A percentile compares a stretch with the other conserved stretches of the same genome.
Evolutionary conservation across 2,797 vertebrate species (phyloP).

Genomic region (Rhodeus uyekii): DNA sequence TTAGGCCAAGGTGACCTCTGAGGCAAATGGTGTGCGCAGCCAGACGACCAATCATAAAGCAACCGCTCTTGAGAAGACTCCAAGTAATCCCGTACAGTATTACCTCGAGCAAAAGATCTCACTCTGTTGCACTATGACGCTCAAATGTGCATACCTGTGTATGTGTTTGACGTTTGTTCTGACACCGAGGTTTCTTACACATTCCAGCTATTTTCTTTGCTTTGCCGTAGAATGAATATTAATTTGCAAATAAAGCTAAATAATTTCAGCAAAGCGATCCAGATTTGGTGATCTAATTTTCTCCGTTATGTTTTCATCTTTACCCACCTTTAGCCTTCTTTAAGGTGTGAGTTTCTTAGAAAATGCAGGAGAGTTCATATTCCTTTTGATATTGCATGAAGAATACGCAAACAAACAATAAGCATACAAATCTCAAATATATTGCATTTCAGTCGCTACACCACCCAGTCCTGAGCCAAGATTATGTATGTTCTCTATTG

Average conservation of each 20-base stretch:
- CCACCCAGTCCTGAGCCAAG: neutral
- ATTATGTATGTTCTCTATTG: slow-evolving; percentile 21
- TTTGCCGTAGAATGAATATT: neutral
- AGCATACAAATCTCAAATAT: slow-evolving; percentile 30
- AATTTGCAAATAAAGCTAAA: neutral
- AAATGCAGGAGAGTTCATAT: neutral
- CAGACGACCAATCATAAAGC: slow-evolving; percentile 12
- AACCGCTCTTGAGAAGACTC: slow-evolving; percentile 6
- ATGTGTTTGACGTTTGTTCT: neutral
- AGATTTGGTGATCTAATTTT: neutral
- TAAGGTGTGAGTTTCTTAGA: slow-evolving; percentile 1
- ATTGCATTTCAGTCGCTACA: slow-evolving; percentile 18
- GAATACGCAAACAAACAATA: slow-evolving; percentile 9
- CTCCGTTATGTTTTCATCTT: neutral
- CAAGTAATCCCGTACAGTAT: slow-evolving; percentile 30
- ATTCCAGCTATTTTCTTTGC: neutral
- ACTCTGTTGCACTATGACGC: neutral
- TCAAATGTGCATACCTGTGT: neutral
- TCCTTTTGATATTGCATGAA: neutral
- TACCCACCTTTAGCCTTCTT: neutral
- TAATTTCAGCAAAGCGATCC: slow-evolving; percentile 5
- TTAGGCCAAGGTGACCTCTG: slow-evolving; percentile 32
- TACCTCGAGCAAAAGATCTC: slow-evolving; percentile 18
- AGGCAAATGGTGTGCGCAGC: neutral
- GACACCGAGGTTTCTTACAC: neutral